Evolutionary conservation across 1,140 invertebrate genomes (phyloP).

Genomic region (Achroia grisella): DNA sequence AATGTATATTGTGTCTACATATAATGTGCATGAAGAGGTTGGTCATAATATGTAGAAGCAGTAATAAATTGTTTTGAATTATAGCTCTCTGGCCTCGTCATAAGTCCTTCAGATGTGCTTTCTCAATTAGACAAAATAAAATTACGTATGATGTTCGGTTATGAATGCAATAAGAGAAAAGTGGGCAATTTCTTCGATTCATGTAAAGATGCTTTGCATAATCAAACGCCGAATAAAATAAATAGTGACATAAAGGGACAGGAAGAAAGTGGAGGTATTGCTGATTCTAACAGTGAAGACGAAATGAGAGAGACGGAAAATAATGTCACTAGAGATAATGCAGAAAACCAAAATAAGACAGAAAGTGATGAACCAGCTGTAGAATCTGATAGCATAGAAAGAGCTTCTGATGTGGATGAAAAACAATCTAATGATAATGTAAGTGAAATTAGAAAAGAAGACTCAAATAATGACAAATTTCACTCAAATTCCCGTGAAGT

Average conservation of each 20-base stretch:
- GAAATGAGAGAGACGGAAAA: not conserved
- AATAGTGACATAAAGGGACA: too few species aligned
- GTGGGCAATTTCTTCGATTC: slow-evolving; percentile 29
- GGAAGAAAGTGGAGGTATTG: too few species aligned
- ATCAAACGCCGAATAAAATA: too few species aligned
- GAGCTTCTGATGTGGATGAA: too few species aligned
- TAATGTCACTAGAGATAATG: slow-evolving; percentile 6
- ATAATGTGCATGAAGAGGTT: too few species aligned
- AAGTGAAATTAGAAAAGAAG: not conserved
- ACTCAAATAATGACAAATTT: not conserved
- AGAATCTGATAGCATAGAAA: not conserved
- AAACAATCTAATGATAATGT: too few species aligned
- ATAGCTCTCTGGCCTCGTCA: slow-evolving; percentile 35
- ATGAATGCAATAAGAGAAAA: slow-evolving; percentile 47
- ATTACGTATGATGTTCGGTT: slow-evolving; percentile 30
- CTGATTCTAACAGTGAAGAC: too few species aligned
- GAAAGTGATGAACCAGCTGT: not conserved
- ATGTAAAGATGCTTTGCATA: slow-evolving; percentile 25
- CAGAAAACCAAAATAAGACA: not conserved
- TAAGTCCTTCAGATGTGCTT: slow-evolving; percentile 29
- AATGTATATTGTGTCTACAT: too few species aligned
- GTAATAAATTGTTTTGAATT: not conserved
- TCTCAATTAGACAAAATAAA: slow-evolving; percentile 48
- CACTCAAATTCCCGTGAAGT: not conserved
- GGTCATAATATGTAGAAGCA: not conserved